These are phyloP conservation scores for Pteronura brasiliensis DNA, from an alignment of 2,113 vertebrate species.

Conservation along the genomic window DNA sequence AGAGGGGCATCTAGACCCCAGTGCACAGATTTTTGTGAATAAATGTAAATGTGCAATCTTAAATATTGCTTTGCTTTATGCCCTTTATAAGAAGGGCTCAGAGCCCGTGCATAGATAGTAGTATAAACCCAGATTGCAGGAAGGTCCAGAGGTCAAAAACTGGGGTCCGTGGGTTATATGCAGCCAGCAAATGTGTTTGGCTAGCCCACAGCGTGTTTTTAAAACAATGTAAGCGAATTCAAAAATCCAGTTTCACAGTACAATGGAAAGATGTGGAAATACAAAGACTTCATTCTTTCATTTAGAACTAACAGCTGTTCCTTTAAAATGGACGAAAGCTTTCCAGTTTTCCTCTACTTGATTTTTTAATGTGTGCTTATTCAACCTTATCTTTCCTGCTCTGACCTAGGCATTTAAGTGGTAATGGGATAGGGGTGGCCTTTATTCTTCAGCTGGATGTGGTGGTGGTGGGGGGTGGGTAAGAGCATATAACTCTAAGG, in stretches of 20 bases:
- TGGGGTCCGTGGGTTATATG: background rate
- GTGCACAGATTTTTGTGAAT: background rate
- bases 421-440: background rate
- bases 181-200: background rate
- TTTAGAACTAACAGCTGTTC: background rate
- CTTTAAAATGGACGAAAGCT: background rate
- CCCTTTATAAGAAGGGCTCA: background rate
- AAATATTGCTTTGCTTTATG: background rate
- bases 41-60: background rate
- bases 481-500: background rate
- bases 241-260: background rate
- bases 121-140: background rate
- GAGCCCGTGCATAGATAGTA: background rate
- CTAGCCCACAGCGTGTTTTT: background rate
- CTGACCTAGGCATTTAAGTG: background rate
- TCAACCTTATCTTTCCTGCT: background rate
- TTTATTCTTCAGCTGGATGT: background rate
- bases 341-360: background rate
- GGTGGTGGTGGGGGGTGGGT: too few species aligned
- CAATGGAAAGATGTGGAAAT: background rate
- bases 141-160: background rate
- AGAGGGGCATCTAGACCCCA: background rate
- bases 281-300: background rate
- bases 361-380: background rate
- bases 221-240: background rate